Evolutionary conservation across 2,888 invertebrate species (phyloP).

Genomic region (Baronia brevicornis): DNA sequence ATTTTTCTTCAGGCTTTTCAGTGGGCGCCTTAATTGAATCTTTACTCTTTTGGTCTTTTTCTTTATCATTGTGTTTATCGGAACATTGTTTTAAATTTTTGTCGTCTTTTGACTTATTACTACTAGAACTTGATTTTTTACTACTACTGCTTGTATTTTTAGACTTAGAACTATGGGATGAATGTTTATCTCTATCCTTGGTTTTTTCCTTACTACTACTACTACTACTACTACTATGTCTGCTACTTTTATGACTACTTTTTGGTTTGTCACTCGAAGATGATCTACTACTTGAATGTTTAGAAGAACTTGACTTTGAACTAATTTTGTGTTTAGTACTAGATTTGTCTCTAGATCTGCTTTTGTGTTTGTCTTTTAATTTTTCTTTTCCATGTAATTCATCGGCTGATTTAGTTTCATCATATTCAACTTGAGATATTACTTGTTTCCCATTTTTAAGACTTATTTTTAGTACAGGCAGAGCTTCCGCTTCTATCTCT

Average conservation of each 20-base stretch:
- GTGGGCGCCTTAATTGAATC: slow-evolving; percentile 42
- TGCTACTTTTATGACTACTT: slow-evolving; percentile 42
- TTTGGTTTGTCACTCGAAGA: slow-evolving; percentile 60
- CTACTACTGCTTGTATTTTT: slow-evolving; percentile 47
- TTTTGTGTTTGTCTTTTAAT: slow-evolving; percentile 47
- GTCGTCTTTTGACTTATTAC: slow-evolving; percentile 49
- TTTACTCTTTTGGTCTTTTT: slow-evolving; percentile 34
- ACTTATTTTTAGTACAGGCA: slow-evolving; percentile 77
- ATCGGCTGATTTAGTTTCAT: slow-evolving; percentile 42
- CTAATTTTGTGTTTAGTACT: slow-evolving; percentile 34
- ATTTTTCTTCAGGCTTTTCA: slow-evolving; percentile 81
- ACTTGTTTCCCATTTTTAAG: slow-evolving; percentile 84
- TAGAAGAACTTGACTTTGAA: slow-evolving; percentile 39
- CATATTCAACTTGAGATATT: slow-evolving; percentile 75
- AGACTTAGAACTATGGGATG: slow-evolving; percentile 53
- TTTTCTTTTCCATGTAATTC: slow-evolving; percentile 42
- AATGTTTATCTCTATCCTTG: slow-evolving; percentile 40
- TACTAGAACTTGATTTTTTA: slow-evolving; percentile 41
- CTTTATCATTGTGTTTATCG: slow-evolving; percentile 45
- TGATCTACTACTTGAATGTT: slow-evolving; percentile 57
- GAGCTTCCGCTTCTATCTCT: slow-evolving; percentile 44
- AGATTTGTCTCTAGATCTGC: slow-evolving; percentile 64
- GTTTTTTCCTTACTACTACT: slow-evolving; percentile 49
- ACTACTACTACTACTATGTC: slow-evolving; percentile 32
- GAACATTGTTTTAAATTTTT: slow-evolving; percentile 33